Conservation (phyloP, 2,797 vertebrate genomes). For the Tolypeutes matacus region DNA sequence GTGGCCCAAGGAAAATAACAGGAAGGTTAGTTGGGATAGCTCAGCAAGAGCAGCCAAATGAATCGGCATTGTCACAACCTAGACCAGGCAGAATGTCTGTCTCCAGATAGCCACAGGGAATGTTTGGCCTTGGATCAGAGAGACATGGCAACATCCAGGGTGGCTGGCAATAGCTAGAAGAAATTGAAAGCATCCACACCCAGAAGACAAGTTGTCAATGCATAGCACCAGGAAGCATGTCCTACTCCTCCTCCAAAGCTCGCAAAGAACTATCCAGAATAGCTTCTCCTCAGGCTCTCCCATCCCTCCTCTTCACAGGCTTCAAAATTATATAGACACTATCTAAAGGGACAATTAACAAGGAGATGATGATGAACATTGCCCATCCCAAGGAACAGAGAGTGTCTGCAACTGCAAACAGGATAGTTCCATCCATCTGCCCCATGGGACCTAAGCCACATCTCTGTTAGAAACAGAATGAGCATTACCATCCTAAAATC, state of each 20-base stretch:
- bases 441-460: no score
- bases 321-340: neutral
- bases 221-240: neutral
- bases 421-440: no score
- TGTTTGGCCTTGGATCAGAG: neutral
- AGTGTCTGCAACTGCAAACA: no score
- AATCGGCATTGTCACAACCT: neutral
- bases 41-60: neutral
- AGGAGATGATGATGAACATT: no score
- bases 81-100: neutral
- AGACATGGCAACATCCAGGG: neutral
- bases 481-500: no score
- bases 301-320: neutral
- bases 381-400: no score
- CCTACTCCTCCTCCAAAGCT: neutral
- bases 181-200: neutral
- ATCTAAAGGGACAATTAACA: neutral
- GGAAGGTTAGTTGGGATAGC: neutral
- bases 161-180: neutral
- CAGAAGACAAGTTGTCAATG: neutral
- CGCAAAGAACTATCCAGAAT: neutral
- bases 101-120: neutral
- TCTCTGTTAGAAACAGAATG: no score
- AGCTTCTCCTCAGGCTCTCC: neutral
- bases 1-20: neutral